These are phyloP conservation scores for Podarcis lilfordi DNA, from an alignment of 2,797 vertebrate species.

Conservation along the genomic window DNA sequence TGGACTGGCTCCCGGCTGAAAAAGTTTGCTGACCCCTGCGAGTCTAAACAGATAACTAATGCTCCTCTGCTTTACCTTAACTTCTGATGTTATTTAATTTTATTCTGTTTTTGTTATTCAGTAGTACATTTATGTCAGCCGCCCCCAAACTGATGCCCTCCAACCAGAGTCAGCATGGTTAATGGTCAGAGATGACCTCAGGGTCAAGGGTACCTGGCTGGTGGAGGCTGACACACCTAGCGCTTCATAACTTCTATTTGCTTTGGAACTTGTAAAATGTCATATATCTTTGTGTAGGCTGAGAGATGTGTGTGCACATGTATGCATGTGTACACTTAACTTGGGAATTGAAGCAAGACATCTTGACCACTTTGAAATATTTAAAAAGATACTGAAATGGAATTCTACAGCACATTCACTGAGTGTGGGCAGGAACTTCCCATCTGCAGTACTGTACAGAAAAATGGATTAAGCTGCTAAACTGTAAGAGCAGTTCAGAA, in stretches of 20 bases:
- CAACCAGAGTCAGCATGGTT: no score
- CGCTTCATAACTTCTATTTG: no score
- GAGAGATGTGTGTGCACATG: not conserved
- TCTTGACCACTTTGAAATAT: not conserved
- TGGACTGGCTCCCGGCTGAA: no score
- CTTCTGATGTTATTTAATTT: not conserved
- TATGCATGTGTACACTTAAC: not conserved
- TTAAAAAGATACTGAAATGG: not conserved
- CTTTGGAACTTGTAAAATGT: not conserved
- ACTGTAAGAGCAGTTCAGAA: not conserved
- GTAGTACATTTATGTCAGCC: no score
- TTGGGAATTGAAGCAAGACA: not conserved
- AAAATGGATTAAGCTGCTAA: conserved; percentile 8
- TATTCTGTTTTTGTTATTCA: not conserved
- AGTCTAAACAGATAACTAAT: not conserved
- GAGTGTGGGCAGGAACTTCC: not conserved
- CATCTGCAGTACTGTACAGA: not conserved
- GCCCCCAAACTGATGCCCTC: no score
- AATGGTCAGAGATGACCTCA: no score
- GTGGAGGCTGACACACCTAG: no score
- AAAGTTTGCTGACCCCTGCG: no score
- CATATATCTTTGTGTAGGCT: not conserved
- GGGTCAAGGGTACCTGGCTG: no score
- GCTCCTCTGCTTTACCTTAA: not conserved
- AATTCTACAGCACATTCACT: not conserved